phyloP scores from a whole-genome alignment of 2,797 vertebrate species.

The Paguma larvata region DNA sequence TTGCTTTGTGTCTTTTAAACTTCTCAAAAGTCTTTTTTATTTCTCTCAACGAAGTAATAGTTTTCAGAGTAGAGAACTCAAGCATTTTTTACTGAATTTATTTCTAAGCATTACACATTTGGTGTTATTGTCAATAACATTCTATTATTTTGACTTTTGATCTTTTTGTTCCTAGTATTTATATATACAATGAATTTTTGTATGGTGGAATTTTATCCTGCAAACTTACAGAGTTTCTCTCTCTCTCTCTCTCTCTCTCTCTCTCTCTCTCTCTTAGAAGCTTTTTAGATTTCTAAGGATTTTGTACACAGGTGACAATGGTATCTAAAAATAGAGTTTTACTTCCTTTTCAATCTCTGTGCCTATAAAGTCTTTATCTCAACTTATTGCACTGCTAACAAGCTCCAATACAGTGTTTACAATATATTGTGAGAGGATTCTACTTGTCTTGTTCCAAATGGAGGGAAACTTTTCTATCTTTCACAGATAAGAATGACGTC shows the following conservation, averaged over 20 bases:
- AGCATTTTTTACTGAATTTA: not conserved
- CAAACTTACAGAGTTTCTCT: not conserved
- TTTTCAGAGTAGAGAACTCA: not conserved
- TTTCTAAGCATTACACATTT: not conserved
- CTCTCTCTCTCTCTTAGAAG: not conserved
- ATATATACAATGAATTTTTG: not conserved
- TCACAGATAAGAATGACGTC: not conserved
- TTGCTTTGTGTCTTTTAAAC: not conserved
- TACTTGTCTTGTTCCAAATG: not conserved
- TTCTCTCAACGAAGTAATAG: not conserved
- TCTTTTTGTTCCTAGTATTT: not conserved
- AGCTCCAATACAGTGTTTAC: not conserved
- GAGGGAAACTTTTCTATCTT: not conserved
- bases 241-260: not conserved
- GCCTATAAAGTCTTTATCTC: not conserved
- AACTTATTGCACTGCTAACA: not conserved
- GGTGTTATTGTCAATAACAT: not conserved
- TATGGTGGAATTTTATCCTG: not conserved
- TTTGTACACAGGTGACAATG: not conserved
- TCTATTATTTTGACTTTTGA: not conserved
- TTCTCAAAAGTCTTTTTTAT: not conserved
- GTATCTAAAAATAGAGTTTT: not conserved
- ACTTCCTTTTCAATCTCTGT: not conserved
- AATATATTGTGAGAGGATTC: not conserved
- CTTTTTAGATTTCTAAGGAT: not conserved